Percentiles rank a stretch among this genome's conserved stretches.
Conservation (phyloP, 2,888 invertebrate species). For the Ligdia adustata region DNA sequence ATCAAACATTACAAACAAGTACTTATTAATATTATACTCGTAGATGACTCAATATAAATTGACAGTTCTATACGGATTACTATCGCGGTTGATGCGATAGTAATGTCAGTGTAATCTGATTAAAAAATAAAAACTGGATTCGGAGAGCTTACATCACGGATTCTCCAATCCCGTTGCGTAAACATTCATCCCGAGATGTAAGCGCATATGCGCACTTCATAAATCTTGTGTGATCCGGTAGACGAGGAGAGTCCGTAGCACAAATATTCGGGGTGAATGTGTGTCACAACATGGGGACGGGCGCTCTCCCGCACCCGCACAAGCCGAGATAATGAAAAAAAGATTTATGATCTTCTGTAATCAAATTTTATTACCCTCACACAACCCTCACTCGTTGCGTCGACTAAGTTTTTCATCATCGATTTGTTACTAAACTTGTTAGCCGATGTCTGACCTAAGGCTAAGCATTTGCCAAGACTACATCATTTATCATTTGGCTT, state of each 20-base stretch:
- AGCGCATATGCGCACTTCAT: constrained; percentile 79
- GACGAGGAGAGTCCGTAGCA: constrained; percentile 68
- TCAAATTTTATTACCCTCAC: constrained; percentile 78
- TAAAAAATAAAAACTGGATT: constrained; percentile 47
- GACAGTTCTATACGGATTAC: constrained; percentile 9
- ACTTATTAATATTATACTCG: too few species aligned
- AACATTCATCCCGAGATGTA: constrained; percentile 67
- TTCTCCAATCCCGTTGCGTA: constrained; percentile 52
- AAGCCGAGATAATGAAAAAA: constrained; percentile 79
- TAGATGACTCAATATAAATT: constrained; percentile 13
- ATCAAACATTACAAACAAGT: too few species aligned
- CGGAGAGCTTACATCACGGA: constrained; percentile 48
- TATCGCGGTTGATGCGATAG: constrained; percentile 23
- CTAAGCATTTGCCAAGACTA: constrained; percentile 20
- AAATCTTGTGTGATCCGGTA: constrained; percentile 76
- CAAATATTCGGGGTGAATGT: constrained; percentile 76
- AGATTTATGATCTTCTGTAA: constrained; percentile 82
- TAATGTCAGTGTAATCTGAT: constrained; percentile 40
- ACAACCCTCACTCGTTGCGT: constrained; percentile 62
- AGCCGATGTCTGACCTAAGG: constrained; percentile 19
- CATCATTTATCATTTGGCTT: constrained; percentile 17
- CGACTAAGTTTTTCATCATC: constrained; percentile 57
- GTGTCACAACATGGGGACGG: constrained; percentile 81
- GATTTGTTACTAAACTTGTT: constrained; percentile 51
- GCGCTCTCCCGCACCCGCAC: constrained; percentile 56